Evolutionary conservation across 1,140 invertebrate genomes (phyloP).

Genomic region (Zaprionus camerounensis): DNA sequence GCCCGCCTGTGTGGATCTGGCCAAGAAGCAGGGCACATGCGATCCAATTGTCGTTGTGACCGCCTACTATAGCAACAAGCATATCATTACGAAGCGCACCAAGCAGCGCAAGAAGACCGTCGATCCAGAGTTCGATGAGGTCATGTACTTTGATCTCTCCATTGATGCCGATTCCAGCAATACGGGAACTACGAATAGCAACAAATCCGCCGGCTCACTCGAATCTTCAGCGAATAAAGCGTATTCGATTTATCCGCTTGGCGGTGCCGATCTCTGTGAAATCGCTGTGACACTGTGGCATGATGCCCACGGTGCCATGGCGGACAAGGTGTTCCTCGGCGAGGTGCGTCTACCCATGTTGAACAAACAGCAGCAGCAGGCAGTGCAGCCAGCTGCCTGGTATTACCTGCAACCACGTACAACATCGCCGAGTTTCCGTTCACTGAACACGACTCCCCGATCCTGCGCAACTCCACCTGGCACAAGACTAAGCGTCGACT

Average conservation of each 20-base stretch:
- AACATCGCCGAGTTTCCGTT: constrained; percentile 82
- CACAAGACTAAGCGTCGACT: constrained; percentile 86
- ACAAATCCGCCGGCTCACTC: constrained; percentile 59
- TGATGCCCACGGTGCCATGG: constrained; percentile 90
- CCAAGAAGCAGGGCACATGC: constrained; percentile 94
- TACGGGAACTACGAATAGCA: constrained; percentile 83
- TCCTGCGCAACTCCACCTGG: constrained; percentile 89
- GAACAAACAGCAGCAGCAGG: constrained; percentile 88
- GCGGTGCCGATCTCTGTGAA: constrained; percentile 88
- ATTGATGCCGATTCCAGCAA: constrained; percentile 85
- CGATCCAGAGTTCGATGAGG: constrained; percentile 94
- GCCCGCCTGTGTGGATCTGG: constrained; percentile 93
- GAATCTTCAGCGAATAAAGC: constrained; percentile 83
- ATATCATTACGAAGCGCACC: constrained; percentile 92
- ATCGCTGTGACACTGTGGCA: constrained; percentile 93
- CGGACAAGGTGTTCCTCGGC: constrained; percentile 92
- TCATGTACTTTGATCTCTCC: constrained; percentile 93
- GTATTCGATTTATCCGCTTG: constrained; percentile 85
- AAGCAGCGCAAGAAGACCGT: constrained; percentile 95
- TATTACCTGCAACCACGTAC: constrained; percentile 92
- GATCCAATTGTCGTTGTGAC: constrained; percentile 94
- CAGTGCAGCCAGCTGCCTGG: constrained; percentile 87
- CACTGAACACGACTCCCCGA: constrained; percentile 87
- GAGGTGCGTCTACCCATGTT: constrained; percentile 92
- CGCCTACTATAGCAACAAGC: constrained; percentile 91